phyloP scores from a whole-genome alignment of 37 sponge, comb jelly and placozoan genomes.

The Petrosia ficiformis region DNA sequence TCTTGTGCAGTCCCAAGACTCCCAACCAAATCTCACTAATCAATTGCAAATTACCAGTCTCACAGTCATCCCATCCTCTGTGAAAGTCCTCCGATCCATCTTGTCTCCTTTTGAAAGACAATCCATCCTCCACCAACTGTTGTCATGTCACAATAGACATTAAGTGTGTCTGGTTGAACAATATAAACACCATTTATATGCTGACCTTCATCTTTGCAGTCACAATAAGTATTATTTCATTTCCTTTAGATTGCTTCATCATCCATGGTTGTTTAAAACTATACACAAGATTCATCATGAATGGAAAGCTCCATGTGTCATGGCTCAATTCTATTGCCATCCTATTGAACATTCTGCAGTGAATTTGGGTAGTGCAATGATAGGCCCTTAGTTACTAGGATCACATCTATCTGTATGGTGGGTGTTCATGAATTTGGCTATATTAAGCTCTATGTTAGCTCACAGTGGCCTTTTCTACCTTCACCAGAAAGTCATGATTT shows the following conservation, averaged over 20 bases:
- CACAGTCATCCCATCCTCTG: no score
- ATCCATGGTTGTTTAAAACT: slow-evolving; percentile 70
- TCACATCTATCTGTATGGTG: slow-evolving; percentile 50
- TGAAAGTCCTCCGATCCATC: no score
- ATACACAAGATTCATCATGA: slow-evolving; percentile 94
- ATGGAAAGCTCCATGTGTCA: slow-evolving; percentile 77
- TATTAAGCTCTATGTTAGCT: slow-evolving; percentile 37
- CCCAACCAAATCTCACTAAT: no score
- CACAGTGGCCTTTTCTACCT: slow-evolving; percentile 88
- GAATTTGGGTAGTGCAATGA: slow-evolving; percentile 54
- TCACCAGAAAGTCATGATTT: slow-evolving; percentile 84
- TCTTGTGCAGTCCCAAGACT: no score
- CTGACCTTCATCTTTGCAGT: no score
- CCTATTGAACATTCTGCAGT: slow-evolving; percentile 71
- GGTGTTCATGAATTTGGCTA: slow-evolving; percentile 53
- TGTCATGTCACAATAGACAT: no score
- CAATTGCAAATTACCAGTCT: no score
- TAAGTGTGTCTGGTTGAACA: no score
- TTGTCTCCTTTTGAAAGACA: no score
- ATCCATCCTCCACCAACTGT: no score
- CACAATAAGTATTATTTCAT: not conserved
- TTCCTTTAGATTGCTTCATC: slow-evolving; percentile 72
- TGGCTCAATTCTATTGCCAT: slow-evolving; percentile 71
- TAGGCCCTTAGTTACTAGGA: slow-evolving; percentile 74
- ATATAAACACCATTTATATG: no score